phyloP scores from a whole-genome alignment of 30 jellyfish, hydroid and myxozoan species.

The Pelagia noctiluca region DNA sequence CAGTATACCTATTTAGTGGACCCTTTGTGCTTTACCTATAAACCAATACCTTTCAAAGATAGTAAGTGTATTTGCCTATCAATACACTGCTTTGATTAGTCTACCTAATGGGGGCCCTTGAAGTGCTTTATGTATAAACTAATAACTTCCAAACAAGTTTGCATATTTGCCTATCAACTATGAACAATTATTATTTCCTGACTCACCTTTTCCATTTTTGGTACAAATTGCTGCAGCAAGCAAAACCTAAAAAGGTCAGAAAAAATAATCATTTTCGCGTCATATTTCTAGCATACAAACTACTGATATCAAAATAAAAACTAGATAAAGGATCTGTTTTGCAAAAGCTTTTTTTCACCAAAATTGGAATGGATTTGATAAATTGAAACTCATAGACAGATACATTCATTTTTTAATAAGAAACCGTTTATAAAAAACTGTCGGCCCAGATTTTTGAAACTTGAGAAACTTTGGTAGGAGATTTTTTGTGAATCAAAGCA shows the following conservation, averaged over 20 bases:
- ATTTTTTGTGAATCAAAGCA: too few species aligned
- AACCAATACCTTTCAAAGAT: neutral
- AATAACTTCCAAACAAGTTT: neutral
- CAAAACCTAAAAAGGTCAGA: slow-evolving; percentile 75
- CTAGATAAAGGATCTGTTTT: too few species aligned
- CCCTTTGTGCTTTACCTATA: too few species aligned
- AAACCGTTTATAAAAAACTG: neutral
- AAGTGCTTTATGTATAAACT: neutral
- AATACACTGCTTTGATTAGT: neutral
- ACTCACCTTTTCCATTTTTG: slow-evolving; percentile 99
- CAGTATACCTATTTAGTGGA: too few species aligned
- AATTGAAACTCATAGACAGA: neutral
- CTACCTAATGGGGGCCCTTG: neutral
- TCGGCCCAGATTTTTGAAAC: too few species aligned
- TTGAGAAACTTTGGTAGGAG: too few species aligned
- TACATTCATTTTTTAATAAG: neutral
- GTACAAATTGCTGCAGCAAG: slow-evolving; percentile 98
- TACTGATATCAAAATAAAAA: neutral
- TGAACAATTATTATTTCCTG: neutral
- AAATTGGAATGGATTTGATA: neutral
- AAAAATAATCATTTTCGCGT: neutral
- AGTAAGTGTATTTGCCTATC: neutral
- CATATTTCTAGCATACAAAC: too few species aligned
- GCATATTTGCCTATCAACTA: neutral
- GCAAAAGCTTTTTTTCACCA: neutral